Base-by-base conservation (phyloP, 2,113 vertebrate species). In the Sorex araneus region DNA sequence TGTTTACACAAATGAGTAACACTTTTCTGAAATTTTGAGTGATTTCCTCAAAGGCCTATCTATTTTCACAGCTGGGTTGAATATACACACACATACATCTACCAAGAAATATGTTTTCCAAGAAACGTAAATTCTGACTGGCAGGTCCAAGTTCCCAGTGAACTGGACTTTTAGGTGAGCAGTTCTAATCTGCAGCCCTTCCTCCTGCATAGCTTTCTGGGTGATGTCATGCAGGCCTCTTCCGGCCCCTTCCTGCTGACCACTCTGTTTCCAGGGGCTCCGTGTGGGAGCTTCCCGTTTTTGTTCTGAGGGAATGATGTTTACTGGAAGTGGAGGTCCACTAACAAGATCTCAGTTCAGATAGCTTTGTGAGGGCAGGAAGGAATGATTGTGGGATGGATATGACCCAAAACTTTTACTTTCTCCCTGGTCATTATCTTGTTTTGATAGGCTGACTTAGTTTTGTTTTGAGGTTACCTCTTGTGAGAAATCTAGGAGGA, bases 301-400 rank as follows among this genome's bases (percentile, higher is more conserved):
- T 96, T 97, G 94, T 96, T 96, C 82, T 96, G 50, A 96, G 60
- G 50, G 84, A 96, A 84, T 89, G 93, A 95, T 94, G 92, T 97
- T 97, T 97, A 95, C 96, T 96, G 95, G 95, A 96, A 96, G 90
- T 93, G 95, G 70, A 95, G 83, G 92, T 84, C 67, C 28, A 23
- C 93, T 92, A 90, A 69, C 74, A 88, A 96, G 95, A 96, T 95
- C 71, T 89, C 77, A 79, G 7, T 78, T 89, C 66, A 93, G 92
- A 95, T 96, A 95, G 80, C 77, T 91, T 95, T 95, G 93, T 91
- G 54, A 66, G 70, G 70, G 66, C 94, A 84, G 92, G 80, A 95
- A 91, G 89, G 73, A 96, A 87, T 84, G 92, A 89, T 50, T 57
- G 34, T 76, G 82, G 81, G 27, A 78, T 84, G 87, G 74, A 77